Conservation (phyloP, 1,140 invertebrate genomes). For the Eumaeus atala region DNA sequence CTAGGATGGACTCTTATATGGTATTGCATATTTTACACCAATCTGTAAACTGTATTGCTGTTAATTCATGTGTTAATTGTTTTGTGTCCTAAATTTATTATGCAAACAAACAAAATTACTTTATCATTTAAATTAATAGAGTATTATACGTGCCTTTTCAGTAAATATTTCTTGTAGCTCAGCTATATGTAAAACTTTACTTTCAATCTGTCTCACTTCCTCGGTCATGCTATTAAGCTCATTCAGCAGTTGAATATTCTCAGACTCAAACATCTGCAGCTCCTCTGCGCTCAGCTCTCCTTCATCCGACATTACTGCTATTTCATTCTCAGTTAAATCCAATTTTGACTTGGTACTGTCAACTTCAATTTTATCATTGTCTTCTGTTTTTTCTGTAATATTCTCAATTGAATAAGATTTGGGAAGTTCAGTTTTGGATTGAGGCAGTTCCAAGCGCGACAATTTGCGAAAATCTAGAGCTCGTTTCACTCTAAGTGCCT, state of each 20-base stretch:
- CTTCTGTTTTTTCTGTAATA: conserved; percentile 30
- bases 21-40: too few species aligned
- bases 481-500: conserved; percentile 88
- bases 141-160: conserved; percentile 84
- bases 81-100: too few species aligned
- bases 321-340: conserved; percentile 55
- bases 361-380: conserved; percentile 27
- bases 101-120: too few species aligned
- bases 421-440: conserved; percentile 44
- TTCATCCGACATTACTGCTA: conserved; percentile 48
- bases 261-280: conserved; percentile 91
- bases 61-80: too few species aligned
- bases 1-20: too few species aligned
- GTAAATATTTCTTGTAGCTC: conserved; percentile 97
- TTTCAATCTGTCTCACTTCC: conserved; percentile 90
- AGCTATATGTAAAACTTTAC: conserved; percentile 95
- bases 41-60: too few species aligned
- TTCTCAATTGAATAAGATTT: conserved; percentile 45
- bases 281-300: conserved; percentile 86
- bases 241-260: conserved; percentile 88
- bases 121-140: too few species aligned
- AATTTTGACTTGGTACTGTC: conserved; percentile 46
- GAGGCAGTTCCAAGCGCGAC: conserved; percentile 78
- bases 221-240: conserved; percentile 88
- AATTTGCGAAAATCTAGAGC: conserved; percentile 88